Evolutionary conservation across 2,888 invertebrate species (phyloP).

Genomic region (Dryobota labecula): DNA sequence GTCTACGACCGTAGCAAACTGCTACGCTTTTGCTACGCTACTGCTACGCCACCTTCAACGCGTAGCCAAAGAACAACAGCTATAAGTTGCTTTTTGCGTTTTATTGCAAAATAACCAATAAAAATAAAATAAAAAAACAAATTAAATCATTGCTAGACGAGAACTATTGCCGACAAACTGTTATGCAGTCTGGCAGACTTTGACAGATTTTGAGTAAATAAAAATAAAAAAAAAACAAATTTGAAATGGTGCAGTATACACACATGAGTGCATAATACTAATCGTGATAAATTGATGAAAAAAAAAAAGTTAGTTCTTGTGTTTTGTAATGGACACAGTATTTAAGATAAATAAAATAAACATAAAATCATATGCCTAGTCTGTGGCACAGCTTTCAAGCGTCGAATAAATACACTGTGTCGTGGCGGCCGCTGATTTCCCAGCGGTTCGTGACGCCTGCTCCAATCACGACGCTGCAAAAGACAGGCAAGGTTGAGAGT

Average conservation of each 20-base stretch:
- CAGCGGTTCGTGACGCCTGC: conserved; percentile 79
- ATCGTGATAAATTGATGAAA: too few relatives aligned
- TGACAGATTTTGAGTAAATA: too few relatives aligned
- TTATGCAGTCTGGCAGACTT: too few relatives aligned
- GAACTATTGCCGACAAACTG: too few relatives aligned
- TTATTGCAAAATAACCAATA: too few relatives aligned
- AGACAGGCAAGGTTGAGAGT: conserved; percentile 39
- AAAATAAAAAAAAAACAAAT: too few relatives aligned
- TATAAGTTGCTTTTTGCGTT: not conserved
- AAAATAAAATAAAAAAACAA: too few relatives aligned
- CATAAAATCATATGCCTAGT: conserved; percentile 35
- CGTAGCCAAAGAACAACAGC: not conserved
- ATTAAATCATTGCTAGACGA: too few relatives aligned
- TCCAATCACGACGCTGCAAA: conserved; percentile 76
- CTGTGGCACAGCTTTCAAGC: conserved; percentile 60
- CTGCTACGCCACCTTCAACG: conserved; percentile 12
- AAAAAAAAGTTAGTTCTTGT: too few relatives aligned
- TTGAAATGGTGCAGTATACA: too few relatives aligned
- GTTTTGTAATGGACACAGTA: not conserved
- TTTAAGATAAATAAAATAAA: conserved; percentile 8
- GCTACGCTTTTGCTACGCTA: conserved; percentile 37
- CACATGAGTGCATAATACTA: too few relatives aligned
- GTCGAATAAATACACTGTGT: conserved; percentile 66
- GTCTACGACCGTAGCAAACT: conserved; percentile 18
- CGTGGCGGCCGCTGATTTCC: conserved; percentile 81